A percentile compares a stretch with the other conserved stretches of the same genome.
Conservation (phyloP, 2,797 vertebrate species). For the Rhodeus uyekii region DNA sequence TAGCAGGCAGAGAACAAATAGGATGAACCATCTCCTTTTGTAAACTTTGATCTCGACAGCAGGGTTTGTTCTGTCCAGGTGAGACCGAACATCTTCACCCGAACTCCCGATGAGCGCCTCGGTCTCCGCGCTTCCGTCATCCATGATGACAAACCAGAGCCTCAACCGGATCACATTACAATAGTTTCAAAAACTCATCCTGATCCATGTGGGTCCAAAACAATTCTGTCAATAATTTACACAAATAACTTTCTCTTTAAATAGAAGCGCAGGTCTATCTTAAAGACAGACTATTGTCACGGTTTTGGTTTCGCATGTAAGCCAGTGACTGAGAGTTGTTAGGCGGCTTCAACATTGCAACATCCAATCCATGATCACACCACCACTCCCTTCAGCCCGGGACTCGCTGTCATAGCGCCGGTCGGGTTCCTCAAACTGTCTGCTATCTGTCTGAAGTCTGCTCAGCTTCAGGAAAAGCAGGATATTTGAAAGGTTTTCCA, state of each 20-base stretch:
- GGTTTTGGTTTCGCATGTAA: background rate
- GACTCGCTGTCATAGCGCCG: conserved; percentile 47
- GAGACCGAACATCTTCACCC: background rate
- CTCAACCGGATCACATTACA: background rate
- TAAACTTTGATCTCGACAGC: conserved; percentile 70
- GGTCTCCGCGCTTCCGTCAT: conserved; percentile 5
- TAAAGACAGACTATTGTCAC: background rate
- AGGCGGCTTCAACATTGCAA: background rate
- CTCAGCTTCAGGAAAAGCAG: background rate
- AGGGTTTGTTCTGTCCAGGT: background rate
- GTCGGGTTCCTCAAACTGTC: conserved; percentile 45
- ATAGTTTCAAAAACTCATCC: background rate
- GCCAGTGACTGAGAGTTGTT: conserved; percentile 5
- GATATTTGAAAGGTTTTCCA: background rate
- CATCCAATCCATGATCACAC: background rate
- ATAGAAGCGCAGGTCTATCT: background rate
- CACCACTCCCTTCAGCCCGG: conserved; percentile 47
- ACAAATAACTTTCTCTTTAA: background rate
- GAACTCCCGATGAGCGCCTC: background rate
- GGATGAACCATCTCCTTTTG: conserved; percentile 84
- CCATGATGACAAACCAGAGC: conserved; percentile 25
- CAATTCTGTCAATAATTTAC: background rate
- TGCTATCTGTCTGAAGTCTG: background rate
- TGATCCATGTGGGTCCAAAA: background rate
- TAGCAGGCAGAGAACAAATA: conserved; percentile 80